Evolutionary conservation across 2,797 vertebrate species (phyloP), one percentile per base, ranked within the genome.

Genomic region (Numenius phaeopus): DNA sequence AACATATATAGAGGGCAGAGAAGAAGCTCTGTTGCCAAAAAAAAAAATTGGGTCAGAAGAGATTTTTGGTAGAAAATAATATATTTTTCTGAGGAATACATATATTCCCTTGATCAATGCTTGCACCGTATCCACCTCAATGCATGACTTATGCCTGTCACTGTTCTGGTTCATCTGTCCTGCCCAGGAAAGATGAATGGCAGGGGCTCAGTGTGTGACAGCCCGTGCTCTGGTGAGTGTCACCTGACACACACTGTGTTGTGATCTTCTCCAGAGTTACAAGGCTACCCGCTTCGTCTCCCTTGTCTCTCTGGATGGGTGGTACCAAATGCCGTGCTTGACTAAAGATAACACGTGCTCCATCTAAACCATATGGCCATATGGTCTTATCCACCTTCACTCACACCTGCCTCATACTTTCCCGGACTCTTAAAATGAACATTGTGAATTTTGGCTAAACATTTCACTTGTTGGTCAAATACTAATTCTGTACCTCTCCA

Each of bases 241-340:
- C 62, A 30, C 11, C 5, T 23, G 14, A 5, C 42, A 50, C 72
- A 27, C 32, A 18, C 22, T 34, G 14, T 32, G 50, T 19, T n/a
- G 17, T 64, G 39, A 42, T 47, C 42, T 65, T 32, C 52, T 59
- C 32, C 14, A 34, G 64, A 44, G 32, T 32, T 16, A 49, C 57
- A 59, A 10, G 24, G 7, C 18, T 69, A 6, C 20, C 19, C 58
- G 52, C 75, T 78, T 50, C 20, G 27, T 59, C 14, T 72, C 39
- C 21, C 12, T 71, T 27, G 32, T 66, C 42, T 77, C 23, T 59
- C 26, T 37, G n/a, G 55, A 89, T n/a, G 16, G 22, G 22, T 49
- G 5, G 0, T 44, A 83, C 18, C 34, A 40, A 75, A 55, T 21
- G 14, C 3, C 1, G 0, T 27, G 34, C 18, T 23, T 40, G 46